Evolutionary conservation across 2,113 vertebrate genomes (phyloP), one percentile per base, ranked within the genome.

Genomic region (Pungitius pungitius): DNA sequence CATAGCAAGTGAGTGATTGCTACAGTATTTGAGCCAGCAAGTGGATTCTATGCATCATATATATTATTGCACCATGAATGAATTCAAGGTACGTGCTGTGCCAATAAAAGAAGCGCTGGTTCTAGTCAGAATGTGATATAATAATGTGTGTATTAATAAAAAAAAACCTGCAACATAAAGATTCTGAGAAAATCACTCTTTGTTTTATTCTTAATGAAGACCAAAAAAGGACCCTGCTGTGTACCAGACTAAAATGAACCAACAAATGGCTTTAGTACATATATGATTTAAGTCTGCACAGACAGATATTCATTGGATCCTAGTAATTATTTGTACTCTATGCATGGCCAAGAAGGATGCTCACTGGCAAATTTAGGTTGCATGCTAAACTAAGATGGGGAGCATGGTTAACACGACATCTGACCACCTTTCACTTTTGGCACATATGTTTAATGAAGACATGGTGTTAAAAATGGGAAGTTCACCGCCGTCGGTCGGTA

Each of bases 1-100:
- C 42, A 75, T 12, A 18, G 39, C 45, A 15, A n/a, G 60, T 63
- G 47, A 82, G 57, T 45, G 42, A 67, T 62, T 64, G 27, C 24
- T 17, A n/a, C 43, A 15, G 15, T 24, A 54, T 37, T 26, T 18
- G n/a, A 78, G 17, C 18, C 60, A 35, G 45, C 22, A 69, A 40
- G 51, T 4, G 18, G 27, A 8, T 56, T 71, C 27, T 18, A 0
- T 15, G 14, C 24, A 26, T 42, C 15, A 15, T 9, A 30, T 9
- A 30, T 20, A 39, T 7, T 6, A 14, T 47, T 1, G 57, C 30
- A 57, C 43, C 8, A 22, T 59, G n/a, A 39, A 2, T 49, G 5
- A 43, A 73, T 3, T 59, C 5, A 33, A 39, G 42, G 51, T 55
- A 14, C 12, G 26, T 37, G 6, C 15, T 24, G 24, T 40, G 27